These are phyloP conservation scores for Calvadosia cruxmelitensis DNA, from an alignment of 30 jellyfish, hydroid and myxozoan species.

Conservation along the genomic window DNA sequence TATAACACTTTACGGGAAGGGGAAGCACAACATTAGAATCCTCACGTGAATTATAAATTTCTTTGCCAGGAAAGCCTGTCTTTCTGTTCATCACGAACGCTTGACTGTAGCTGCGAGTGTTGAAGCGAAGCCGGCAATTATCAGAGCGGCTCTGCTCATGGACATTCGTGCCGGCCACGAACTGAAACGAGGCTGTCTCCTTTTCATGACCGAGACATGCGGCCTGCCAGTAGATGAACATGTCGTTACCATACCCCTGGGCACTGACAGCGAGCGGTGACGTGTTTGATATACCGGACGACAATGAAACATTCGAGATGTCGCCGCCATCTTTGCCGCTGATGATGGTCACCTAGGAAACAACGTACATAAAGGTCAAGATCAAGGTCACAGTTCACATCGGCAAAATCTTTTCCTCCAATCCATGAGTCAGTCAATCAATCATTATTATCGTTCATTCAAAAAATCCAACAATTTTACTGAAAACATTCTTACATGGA, in stretches of 20 bases:
- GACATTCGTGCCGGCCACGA: slow-evolving; percentile 80
- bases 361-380: no score
- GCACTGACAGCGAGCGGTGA: slow-evolving; percentile 78
- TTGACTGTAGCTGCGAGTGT: slow-evolving; percentile 54
- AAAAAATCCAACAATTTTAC: no score
- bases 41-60: slow-evolving; percentile 77
- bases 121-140: slow-evolving; percentile 61
- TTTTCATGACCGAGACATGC: slow-evolving; percentile 82
- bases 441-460: no score
- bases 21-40: not conserved
- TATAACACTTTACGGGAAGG: no score
- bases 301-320: not conserved
- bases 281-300: slow-evolving; percentile 75
- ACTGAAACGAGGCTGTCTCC: slow-evolving; percentile 56
- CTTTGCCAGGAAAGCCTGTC: slow-evolving; percentile 79
- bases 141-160: slow-evolving; percentile 82
- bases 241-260: slow-evolving; percentile 90
- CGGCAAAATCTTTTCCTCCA: no score
- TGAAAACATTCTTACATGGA: no score
- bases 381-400: no score
- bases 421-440: no score
- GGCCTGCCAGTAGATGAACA: slow-evolving; percentile 79
- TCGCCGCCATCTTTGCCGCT: not conserved
- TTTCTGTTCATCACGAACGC: slow-evolving; percentile 51
- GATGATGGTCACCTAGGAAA: not conserved